Evolutionary conservation across 2,113 vertebrate species (phyloP).

Genomic region (Labeo rohita): DNA sequence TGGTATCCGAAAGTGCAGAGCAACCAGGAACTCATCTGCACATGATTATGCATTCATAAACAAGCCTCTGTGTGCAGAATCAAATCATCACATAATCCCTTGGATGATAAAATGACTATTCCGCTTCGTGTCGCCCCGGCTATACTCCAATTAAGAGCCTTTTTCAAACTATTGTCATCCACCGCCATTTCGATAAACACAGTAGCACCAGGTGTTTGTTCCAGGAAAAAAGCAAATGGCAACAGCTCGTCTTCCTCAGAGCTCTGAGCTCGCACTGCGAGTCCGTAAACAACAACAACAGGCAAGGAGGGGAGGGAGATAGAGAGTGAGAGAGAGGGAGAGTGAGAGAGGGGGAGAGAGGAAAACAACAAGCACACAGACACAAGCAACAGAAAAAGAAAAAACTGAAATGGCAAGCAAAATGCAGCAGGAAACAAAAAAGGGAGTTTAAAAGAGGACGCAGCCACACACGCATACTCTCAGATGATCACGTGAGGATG

Average conservation of each 20-base stretch:
- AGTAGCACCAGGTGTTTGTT: conserved; percentile 69
- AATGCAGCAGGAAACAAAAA: conserved; percentile 51
- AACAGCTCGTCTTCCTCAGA: conserved; percentile 61
- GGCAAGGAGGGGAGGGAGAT: conserved; percentile 50
- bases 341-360: conserved; percentile 15
- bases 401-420: conserved; percentile 34
- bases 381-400: conserved; percentile 57
- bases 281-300: conserved; percentile 75
- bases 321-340: conserved; percentile 50
- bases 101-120: conserved; percentile 46
- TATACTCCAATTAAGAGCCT: conserved; percentile 51
- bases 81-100: conserved; percentile 56
- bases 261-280: conserved; percentile 57
- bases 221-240: conserved; percentile 66
- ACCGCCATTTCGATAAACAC: conserved; percentile 71
- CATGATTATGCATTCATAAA: conserved; percentile 53
- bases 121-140: conserved; percentile 25
- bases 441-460: conserved; percentile 40
- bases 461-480: neutral
- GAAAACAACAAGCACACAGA: conserved; percentile 48
- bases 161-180: conserved; percentile 51
- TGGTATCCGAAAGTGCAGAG: conserved; percentile 39
- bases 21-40: conserved; percentile 43
- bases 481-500: conserved; percentile 16
- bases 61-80: conserved; percentile 52